Evolutionary conservation across 2,888 invertebrate species (phyloP), one percentile per base, ranked within the genome.

Genomic region (Crepidodera aurea): DNA sequence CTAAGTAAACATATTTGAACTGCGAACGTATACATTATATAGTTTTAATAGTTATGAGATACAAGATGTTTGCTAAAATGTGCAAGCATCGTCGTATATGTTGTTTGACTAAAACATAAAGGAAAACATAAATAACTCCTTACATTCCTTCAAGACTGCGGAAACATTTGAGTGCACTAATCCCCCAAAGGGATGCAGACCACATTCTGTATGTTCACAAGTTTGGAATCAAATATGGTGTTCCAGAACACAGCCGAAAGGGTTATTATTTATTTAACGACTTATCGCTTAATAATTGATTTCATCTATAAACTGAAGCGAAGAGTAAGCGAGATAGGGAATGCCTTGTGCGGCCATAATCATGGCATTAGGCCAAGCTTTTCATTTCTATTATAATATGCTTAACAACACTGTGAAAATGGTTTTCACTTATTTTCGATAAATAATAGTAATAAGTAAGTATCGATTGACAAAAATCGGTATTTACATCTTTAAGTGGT

Each of bases 201-300:
- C 55, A 34, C 55, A 55, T 29, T 18, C 19, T 37, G 18, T 27
- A 13, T 7, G 29, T 58, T 40, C 39, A 10, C 15, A 27, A 46
- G 42, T 37, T 16, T 27, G 29, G 53, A 53, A 53, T 46, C 60
- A 60, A 60, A 60, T 53, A 60, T 19, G 27, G 13, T 57, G 19
- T 10, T 37, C 6, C 44, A 22, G 18, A 34, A 44, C 34, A 42
- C 29, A 22, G 37, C 42, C 55, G 34, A 50, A 50, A 37, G 51
- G 55, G 19, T 34, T 42, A 51, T 56, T 56, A 61, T 61, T 61
- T 61, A 61, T 55, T 61, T 29, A 61, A 25, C 15, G 27, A 13
- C 32, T 56, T 34, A 16, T 32, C 50, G 44, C 15, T 61, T 51
- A 61, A 61, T 61, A 51, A 56, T 61, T 56, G 50, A 55, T 51